These are phyloP conservation scores for Phalacrocorax carbo DNA, from an alignment of 2,113 vertebrate species.

Conservation along the genomic window DNA sequence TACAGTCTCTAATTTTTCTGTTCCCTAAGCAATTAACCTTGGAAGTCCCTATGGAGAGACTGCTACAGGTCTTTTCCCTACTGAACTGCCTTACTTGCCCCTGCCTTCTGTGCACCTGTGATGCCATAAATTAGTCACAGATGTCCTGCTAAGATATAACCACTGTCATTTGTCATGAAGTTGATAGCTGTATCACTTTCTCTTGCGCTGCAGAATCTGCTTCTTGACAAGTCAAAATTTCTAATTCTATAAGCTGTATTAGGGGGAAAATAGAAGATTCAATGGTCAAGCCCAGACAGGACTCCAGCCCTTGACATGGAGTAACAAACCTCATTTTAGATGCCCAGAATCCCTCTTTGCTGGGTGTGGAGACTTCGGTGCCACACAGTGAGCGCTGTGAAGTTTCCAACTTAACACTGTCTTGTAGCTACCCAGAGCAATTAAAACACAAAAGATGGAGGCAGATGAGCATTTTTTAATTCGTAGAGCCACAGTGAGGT, in stretches of 20 bases:
- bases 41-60: not conserved
- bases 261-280: not conserved
- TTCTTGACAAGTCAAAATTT: not conserved
- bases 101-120: not conserved
- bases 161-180: slow-evolving; percentile 7
- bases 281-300: not conserved
- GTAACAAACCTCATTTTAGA: not conserved
- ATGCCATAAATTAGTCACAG: slow-evolving; percentile 32
- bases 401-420: not conserved
- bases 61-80: not conserved
- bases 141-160: not conserved
- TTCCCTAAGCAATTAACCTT: not conserved
- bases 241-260: not conserved
- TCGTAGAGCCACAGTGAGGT: not conserved
- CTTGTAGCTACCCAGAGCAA: not conserved
- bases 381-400: not conserved
- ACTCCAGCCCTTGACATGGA: not conserved
- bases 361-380: not conserved
- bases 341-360: not conserved
- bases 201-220: not conserved
- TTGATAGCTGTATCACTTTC: not conserved
- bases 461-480: not conserved
- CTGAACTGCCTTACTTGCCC: not conserved
- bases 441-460: not conserved
- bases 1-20: not conserved